Evolutionary conservation across 2,113 vertebrate genomes (phyloP), one percentile per base, ranked within the genome.

Genomic region (Lynx canadensis): DNA sequence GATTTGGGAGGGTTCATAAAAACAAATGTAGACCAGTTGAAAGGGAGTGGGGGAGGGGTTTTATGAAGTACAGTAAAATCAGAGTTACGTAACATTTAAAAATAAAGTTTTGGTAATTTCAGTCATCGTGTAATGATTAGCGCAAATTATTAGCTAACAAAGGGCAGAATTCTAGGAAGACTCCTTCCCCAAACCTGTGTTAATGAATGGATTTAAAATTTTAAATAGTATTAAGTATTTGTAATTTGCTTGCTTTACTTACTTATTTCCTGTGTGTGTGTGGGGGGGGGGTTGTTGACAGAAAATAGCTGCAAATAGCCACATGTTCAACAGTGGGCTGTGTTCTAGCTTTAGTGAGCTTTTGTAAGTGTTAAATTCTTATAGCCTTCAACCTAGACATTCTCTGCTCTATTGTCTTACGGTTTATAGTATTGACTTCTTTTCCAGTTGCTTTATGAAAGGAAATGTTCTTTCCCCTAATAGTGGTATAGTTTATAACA

Each of bases 71-170:
- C 13, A 65, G 63, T 94, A 91, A 95, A 85, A 88, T 73, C 9
- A 60, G 68, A 95, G 81, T 93, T 52, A 76, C 5, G 21, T 48
- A 79, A 93, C 91, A 73, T 23, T 89, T 87, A 3, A 81, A 91
- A 89, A 89, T 23, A 57, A 74, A 66, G 15, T 92, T 92, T 92
- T 84, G 16, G 19, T 90, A 66, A 68, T 97, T 94, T 94, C 45
- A 84, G 14, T 60, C 60, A 55, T 66, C 33, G 41, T 88, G 25
- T 90, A 78, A 78, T 79, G 83, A 57, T 33, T 52, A 55, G 25
- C n/a, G 55, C 73, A 95, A 82, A 89, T 79, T 96, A 82, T 82
- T 27, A 84, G 4, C 41, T 71, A 81, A 65, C 18, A 55, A 80
- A 65, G 12, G 45, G 2, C 10, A 60, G 57, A 60, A 60, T 94